These are phyloP conservation scores for Mormyrops boulengeri DNA, from an alignment of 2,797 vertebrate genomes.

Conservation along the genomic window DNA sequence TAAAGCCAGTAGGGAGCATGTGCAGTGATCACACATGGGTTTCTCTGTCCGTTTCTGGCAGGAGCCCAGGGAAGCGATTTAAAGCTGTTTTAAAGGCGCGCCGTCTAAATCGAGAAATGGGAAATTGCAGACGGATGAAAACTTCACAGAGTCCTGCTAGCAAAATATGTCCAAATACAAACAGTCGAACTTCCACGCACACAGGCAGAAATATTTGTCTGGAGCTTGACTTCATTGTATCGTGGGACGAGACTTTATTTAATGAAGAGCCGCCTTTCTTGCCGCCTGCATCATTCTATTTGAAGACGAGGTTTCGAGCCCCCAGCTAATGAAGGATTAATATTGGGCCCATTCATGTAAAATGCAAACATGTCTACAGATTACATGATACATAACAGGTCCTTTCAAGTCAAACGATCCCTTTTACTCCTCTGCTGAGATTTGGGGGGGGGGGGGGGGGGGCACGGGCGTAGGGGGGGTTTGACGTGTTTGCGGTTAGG, in stretches of 20 bases:
- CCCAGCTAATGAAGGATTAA: slow-evolving; percentile 10
- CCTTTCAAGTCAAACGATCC: slow-evolving; percentile 9
- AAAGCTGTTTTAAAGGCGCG: background rate
- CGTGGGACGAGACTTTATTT: background rate
- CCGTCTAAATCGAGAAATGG: background rate
- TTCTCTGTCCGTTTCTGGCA: background rate
- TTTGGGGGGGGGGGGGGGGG: background rate
- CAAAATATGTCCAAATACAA: background rate
- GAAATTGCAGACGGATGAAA: background rate
- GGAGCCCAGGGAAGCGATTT: background rate
- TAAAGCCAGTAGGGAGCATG: background rate
- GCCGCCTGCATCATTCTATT: background rate
- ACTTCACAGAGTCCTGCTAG: background rate
- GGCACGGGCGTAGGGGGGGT: too few relatives aligned
- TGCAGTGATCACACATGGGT: background rate
- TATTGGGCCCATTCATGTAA: slow-evolving; percentile 13
- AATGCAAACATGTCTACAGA: slow-evolving; percentile 16
- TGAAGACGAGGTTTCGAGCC: background rate
- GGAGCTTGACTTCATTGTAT: background rate
- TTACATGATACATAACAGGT: slow-evolving; percentile 17
- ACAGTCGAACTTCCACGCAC: background rate
- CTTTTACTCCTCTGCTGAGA: background rate
- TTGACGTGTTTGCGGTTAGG: too few relatives aligned
- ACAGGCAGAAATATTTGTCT: background rate
- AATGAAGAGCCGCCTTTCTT: background rate